Conservation (phyloP, 2,113 vertebrate species). For the Holacanthus passer region DNA sequence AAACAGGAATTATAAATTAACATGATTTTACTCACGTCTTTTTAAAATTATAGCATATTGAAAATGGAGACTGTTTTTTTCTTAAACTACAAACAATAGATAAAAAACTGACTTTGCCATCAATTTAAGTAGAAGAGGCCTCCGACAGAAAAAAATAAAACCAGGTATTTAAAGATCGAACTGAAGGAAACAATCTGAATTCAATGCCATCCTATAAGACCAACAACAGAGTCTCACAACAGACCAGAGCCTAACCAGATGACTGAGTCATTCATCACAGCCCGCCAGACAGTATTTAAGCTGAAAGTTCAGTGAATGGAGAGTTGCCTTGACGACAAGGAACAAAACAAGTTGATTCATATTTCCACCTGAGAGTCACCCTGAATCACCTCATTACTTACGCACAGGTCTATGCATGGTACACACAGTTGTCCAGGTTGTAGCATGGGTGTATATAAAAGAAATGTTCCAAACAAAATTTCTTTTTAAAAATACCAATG, state of each 20-base stretch:
- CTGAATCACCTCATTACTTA: constrained; percentile 37
- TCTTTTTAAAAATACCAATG: background rate
- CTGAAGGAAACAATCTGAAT: background rate
- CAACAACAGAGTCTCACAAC: constrained; percentile 14
- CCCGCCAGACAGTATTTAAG: constrained; percentile 27
- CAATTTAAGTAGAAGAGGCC: background rate
- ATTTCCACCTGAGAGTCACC: constrained; percentile 55
- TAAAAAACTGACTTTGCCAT: background rate
- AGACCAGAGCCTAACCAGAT: constrained; percentile 6
- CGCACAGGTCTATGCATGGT: constrained; percentile 20
- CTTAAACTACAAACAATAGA: background rate
- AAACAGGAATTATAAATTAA: background rate
- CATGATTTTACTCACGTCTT: no score
- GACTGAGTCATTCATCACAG: constrained; percentile 46
- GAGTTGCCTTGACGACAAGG: constrained; percentile 56
- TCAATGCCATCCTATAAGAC: constrained; percentile 11
- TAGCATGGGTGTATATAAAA: constrained; percentile 5
- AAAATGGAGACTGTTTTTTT: background rate
- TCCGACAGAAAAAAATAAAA: background rate
- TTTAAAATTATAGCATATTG: background rate
- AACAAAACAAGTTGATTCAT: constrained; percentile 58
- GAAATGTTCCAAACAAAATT: background rate
- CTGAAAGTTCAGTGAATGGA: constrained; percentile 31
- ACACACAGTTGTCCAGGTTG: background rate
- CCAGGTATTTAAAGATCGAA: constrained; percentile 6